Percentiles rank a stretch among this genome's conserved stretches.
These are phyloP conservation scores for Vombatus ursinus DNA, from an alignment of 2,113 vertebrate species.

Conservation along the genomic window DNA sequence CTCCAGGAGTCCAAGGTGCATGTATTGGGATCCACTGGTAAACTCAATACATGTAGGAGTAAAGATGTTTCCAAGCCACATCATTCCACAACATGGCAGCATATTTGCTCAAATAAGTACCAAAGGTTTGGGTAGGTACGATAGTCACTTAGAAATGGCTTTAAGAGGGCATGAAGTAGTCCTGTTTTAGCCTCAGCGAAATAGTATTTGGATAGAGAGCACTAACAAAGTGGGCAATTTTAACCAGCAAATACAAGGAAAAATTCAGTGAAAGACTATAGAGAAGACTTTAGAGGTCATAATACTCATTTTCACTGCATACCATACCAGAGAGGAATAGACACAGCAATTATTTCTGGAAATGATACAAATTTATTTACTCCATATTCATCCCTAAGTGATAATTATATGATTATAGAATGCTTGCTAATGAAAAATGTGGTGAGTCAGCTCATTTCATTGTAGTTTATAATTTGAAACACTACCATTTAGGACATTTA, in stretches of 20 bases:
- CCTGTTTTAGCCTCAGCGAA: background rate
- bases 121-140: background rate
- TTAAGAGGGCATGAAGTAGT: background rate
- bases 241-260: background rate
- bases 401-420: conserved; percentile 18
- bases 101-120: background rate
- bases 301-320: background rate
- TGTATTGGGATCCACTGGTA: background rate
- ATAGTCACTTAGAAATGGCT: background rate
- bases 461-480: conserved; percentile 40
- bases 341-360: background rate
- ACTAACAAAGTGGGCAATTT: background rate
- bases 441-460: background rate
- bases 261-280: background rate
- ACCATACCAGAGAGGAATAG: conserved; percentile 4
- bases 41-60: background rate
- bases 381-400: background rate
- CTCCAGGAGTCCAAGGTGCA: background rate
- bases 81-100: rapidly evolving
- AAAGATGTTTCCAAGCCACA: no score
- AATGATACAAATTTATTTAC: conserved; percentile 25
- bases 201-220: background rate
- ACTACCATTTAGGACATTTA: background rate
- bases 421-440: conserved; percentile 56
- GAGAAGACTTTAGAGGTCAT: background rate